Evolutionary conservation across 2,888 invertebrate species (phyloP), one percentile per base, ranked within the genome.

Genomic region (Pegoplata infirma): DNA sequence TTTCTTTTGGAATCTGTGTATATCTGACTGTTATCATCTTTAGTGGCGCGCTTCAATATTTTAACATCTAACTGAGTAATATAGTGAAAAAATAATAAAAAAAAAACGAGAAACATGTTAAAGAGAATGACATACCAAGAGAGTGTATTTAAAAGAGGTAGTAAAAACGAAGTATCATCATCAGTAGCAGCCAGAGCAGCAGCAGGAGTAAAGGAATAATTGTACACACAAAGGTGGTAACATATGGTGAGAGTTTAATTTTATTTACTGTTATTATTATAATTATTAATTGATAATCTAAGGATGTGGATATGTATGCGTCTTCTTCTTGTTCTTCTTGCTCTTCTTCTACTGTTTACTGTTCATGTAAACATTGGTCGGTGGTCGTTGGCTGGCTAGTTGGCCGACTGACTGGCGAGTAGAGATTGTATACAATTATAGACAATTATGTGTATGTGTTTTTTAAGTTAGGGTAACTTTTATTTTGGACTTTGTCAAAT

Each of bases 281-380:
- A 58, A 75, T 71, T 63, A 71, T 67, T 79, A 79, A 72, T 72
- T 67, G 75, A 79, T 72, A 75, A 71, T 63, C 61, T 67, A 19
- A 67, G 79, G 74, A 71, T 66, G 61, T 59, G 58, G 47, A 56
- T n/a, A n/a, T 55, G 12, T 5, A 40, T 40, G 36, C 36, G 12
- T 4, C 36, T 12, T 40, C n/a, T n/a, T 4, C 32, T 32, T 32
- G 2, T 32, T 10, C 32, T 32, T 32, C 10, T n/a, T n/a, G n/a
- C n/a, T n/a, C n/a, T n/a, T n/a, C n/a, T n/a, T n/a, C n/a, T n/a
- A n/a, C n/a, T n/a, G n/a, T n/a, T n/a, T n/a, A n/a, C n/a, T 10
- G 3, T 28, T 8, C 28, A 28, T 8, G 8, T 28, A 28, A 28
- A 28, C 3, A 32, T 32, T 32, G 8, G 32, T 32, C 8, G 28